Conservation (phyloP, 2,113 vertebrate genomes). For the Campylorhamphus procurvoides region DNA sequence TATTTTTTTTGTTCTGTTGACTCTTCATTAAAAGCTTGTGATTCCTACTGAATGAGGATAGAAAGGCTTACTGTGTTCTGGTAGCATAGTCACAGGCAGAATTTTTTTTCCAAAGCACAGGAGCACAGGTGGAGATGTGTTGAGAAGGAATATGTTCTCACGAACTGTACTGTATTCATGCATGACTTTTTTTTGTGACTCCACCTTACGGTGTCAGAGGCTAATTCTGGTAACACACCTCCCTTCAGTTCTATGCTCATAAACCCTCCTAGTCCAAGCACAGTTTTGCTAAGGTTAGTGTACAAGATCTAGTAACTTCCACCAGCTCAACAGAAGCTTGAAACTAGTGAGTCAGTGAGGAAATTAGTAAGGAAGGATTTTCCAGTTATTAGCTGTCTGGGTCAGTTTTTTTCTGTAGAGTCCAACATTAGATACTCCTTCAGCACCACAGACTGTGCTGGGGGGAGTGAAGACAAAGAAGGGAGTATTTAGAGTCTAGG, state of each 20-base stretch:
- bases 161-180: neutral
- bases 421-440: neutral
- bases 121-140: neutral
- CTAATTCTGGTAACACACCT: neutral
- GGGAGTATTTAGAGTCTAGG: rapidly evolving
- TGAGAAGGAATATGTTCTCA: neutral
- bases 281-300: neutral
- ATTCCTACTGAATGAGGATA: neutral
- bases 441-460: neutral
- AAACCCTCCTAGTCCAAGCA: neutral
- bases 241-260: neutral
- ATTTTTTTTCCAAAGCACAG: neutral
- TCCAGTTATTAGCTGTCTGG: neutral
- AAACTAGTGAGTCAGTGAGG: neutral
- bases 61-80: neutral
- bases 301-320: neutral
- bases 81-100: neutral
- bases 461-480: neutral
- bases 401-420: neutral
- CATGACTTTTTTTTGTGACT: neutral
- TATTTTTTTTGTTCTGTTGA: neutral
- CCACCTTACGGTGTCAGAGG: neutral
- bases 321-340: neutral
- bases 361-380: neutral
- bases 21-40: neutral